These are phyloP conservation scores for Dendrocopos noguchii DNA, from an alignment of 2,113 vertebrate genomes.

Conservation along the genomic window DNA sequence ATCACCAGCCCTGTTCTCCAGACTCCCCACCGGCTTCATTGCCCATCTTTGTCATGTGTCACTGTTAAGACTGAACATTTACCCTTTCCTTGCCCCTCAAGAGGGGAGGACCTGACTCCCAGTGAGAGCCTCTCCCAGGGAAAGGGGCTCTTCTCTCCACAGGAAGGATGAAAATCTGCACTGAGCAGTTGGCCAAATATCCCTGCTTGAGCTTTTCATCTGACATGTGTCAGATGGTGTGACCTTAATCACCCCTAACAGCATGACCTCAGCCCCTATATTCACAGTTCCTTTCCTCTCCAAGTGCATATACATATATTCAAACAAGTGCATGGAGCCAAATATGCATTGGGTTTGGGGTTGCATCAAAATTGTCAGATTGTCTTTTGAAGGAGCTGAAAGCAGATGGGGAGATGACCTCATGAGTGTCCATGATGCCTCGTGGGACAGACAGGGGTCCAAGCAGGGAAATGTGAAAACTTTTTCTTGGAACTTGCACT, in stretches of 20 bases:
- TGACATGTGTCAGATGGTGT: slow-evolving; percentile 43
- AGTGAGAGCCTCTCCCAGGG: rapidly evolving
- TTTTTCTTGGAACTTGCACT: background rate
- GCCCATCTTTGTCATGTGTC: too few relatives aligned
- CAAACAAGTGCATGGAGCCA: background rate
- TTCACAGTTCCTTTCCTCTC: background rate
- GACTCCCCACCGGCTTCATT: too few relatives aligned
- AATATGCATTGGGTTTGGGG: background rate
- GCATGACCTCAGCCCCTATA: background rate
- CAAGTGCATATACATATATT: background rate
- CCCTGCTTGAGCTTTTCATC: background rate
- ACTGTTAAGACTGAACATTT: background rate
- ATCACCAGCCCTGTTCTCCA: too few relatives aligned
- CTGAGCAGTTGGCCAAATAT: background rate
- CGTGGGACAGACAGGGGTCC: background rate
- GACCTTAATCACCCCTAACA: slow-evolving; percentile 26
- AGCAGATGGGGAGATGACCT: slow-evolving; percentile 41
- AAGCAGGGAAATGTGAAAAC: background rate
- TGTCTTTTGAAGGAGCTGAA: slow-evolving; percentile 15
- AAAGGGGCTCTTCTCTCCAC: background rate
- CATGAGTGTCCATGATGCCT: background rate
- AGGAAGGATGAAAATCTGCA: background rate
- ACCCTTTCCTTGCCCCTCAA: background rate
- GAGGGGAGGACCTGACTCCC: background rate
- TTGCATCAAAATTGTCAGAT: slow-evolving; percentile 37